Evolutionary conservation across 2,113 vertebrate genomes (phyloP).

Genomic region (Callipepla californica): DNA sequence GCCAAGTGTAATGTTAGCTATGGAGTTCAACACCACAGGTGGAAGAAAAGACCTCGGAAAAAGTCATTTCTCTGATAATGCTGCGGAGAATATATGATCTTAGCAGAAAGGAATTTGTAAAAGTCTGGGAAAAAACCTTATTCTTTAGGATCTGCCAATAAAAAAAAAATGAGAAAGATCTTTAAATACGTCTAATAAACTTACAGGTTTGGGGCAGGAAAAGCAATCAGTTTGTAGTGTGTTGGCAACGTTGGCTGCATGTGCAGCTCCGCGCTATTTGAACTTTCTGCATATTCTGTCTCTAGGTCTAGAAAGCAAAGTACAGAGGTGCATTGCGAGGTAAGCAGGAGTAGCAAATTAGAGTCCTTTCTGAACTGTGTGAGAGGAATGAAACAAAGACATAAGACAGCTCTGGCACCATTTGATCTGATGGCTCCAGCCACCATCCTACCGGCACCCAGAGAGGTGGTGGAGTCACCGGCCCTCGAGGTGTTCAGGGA

Average conservation of each 20-base stretch:
- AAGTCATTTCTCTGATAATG: neutral
- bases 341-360: neutral
- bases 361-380: neutral
- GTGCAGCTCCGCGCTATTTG: neutral
- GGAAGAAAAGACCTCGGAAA: neutral
- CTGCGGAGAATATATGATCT: neutral
- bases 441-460: neutral
- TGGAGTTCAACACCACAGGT: neutral
- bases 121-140: neutral
- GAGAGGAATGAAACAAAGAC: neutral
- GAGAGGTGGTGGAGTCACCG: no score
- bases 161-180: neutral
- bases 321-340: neutral
- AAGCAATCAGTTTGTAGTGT: neutral
- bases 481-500: no score
- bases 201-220: neutral
- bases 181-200: conserved; percentile 17
- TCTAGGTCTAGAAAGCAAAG: neutral
- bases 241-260: neutral
- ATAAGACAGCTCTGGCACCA: neutral
- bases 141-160: neutral
- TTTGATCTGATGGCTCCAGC: neutral
- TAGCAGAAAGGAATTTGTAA: conserved; percentile 10
- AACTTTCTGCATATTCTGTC: neutral
- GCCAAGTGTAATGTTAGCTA: neutral